A percentile compares a stretch with the other conserved stretches of the same genome.
phyloP scores from a whole-genome alignment of 2,113 vertebrate species.

The Grantiella picta region DNA sequence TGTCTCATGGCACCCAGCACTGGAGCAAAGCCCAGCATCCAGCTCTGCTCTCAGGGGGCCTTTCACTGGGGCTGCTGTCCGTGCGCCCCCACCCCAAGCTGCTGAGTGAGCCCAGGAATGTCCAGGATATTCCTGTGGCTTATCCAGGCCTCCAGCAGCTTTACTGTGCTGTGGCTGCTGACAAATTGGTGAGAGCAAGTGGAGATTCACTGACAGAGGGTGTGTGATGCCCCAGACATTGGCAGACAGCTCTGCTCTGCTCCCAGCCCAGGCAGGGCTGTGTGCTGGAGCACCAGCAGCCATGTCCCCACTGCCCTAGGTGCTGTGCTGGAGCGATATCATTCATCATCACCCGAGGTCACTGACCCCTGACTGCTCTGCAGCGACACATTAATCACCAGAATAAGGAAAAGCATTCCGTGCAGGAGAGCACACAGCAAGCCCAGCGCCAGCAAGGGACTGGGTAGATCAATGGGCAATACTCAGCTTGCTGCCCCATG shows the following conservation, averaged over 20 bases:
- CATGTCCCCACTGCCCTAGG: rapidly evolving
- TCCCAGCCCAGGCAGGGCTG: neutral
- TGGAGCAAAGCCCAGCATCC: rapidly evolving
- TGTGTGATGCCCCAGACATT: rapidly evolving
- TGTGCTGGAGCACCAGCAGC: neutral
- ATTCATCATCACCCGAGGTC: neutral
- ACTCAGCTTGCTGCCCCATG: rapidly evolving
- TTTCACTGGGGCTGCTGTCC: neutral
- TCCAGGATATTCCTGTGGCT: neutral
- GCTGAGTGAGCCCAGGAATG: neutral
- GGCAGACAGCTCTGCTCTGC: neutral
- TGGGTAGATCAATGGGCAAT: rapidly evolving
- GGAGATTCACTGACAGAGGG: neutral
- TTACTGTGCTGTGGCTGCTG: neutral
- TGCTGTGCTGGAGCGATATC: rapidly evolving
- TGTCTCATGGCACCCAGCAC: rapidly evolving
- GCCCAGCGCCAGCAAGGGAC: neutral
- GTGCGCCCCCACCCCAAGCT: neutral
- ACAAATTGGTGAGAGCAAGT: neutral
- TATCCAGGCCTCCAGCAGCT: neutral
- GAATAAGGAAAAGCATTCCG: neutral
- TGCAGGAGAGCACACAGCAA: neutral
- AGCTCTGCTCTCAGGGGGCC: neutral
- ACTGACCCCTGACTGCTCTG: neutral
- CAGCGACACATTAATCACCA: neutral